Base-by-base conservation (phyloP, 2,797 vertebrate genomes). In the Perodicticus potto region DNA sequence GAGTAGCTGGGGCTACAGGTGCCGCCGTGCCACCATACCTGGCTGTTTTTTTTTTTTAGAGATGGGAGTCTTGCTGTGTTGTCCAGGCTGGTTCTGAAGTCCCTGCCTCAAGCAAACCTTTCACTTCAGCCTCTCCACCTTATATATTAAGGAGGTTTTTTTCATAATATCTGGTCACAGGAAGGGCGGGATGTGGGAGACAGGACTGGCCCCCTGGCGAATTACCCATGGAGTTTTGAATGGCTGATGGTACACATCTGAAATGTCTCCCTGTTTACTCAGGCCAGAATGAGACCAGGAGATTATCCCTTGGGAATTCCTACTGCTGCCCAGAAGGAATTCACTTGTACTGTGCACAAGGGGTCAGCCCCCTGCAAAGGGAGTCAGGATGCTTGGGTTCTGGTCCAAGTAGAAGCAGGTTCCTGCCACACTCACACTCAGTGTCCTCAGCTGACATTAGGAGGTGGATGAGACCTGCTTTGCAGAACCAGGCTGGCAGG, bases 371-470 rank as follows among this genome's bases (percentile, higher is more conserved):
- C 61, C 53, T 3, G 23, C 32, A 7, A 34, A 11, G 72, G 34
- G 25, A 5, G 1, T n/a, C 17, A 11, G 34, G 67, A 13, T 2
- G 2, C 57, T 29, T 13, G 32, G 43, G 20, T 32, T 14, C 61
- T 57, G 2, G 27, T 32, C 59, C 23, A 9, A 55, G 45, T 16
- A 2, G 0, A 0, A n/a, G 1, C 9, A 12, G n/a, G 7, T 45
- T 82, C 53, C 84, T 65, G 20, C 32, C 17, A n/a, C 1, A 0
- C 43, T 25, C 13, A 74, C 4, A 14, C 6, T 29, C 19, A 37
- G 72, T 29, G 45, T 63, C 37, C 32, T 61, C 40, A 8, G 40
- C 2, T 91, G 77, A 49, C 34, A 10, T 23, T 6, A 55, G 19
- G 80, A 45, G n/a, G 45, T 43, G 2, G 45, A 4, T 0, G 8